Conservation (phyloP, 2,797 vertebrate genomes). For the Acanthopagrus latus region DNA sequence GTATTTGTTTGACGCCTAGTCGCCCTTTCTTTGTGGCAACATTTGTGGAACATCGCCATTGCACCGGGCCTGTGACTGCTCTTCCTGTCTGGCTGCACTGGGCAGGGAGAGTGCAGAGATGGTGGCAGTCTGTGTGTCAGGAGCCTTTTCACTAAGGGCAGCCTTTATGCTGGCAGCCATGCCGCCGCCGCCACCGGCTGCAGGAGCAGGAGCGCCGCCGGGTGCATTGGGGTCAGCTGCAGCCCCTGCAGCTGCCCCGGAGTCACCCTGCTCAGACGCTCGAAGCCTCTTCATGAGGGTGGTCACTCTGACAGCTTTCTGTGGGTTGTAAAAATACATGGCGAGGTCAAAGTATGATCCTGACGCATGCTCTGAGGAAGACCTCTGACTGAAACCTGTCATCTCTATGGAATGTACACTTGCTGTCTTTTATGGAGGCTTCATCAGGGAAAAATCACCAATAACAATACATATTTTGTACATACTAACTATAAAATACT, state of each 20-base stretch:
- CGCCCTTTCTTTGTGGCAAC: slow-evolving; percentile 80
- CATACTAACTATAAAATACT: no score
- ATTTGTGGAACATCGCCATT: slow-evolving; percentile 85
- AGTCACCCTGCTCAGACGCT: slow-evolving; percentile 90
- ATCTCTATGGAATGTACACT: not conserved
- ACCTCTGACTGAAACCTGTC: not conserved
- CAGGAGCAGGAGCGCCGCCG: slow-evolving; percentile 72
- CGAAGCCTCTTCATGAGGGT: slow-evolving; percentile 98
- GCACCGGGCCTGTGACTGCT: slow-evolving; percentile 81
- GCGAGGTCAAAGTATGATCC: not conserved
- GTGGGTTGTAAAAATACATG: slow-evolving; percentile 36
- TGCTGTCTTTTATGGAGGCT: not conserved
- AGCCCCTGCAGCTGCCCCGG: slow-evolving; percentile 74
- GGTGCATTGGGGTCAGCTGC: slow-evolving; percentile 70
- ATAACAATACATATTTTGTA: not conserved
- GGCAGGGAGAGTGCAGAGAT: slow-evolving; percentile 64
- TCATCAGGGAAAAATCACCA: no score
- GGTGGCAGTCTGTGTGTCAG: slow-evolving; percentile 75
- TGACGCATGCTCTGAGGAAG: not conserved
- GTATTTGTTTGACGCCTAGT: slow-evolving; percentile 75
- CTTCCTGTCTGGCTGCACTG: slow-evolving; percentile 68
- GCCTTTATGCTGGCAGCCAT: slow-evolving; percentile 77
- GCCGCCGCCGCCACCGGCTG: slow-evolving; percentile 72
- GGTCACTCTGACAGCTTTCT: slow-evolving; percentile 98
- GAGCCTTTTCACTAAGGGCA: slow-evolving; percentile 73